Evolutionary conservation across 2,888 invertebrate species (phyloP), one percentile per base, ranked within the genome.

Genomic region (Cephus nigrinus): DNA sequence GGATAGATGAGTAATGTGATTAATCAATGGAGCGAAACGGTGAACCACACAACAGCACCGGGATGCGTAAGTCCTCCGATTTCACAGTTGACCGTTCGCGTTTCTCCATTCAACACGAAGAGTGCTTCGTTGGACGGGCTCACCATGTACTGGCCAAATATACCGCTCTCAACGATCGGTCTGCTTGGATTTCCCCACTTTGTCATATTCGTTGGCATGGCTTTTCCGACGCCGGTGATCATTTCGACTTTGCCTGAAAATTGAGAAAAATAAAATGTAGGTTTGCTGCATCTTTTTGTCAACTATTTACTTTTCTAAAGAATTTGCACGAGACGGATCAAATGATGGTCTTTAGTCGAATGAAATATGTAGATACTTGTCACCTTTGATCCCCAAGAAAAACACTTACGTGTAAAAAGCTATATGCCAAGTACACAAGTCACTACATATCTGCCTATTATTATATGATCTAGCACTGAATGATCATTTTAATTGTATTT

Each of bases 81-180:
- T 91, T 95, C 95, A 92, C 96, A 96, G 91, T 95, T 95, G 79
- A 96, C 94, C 73, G 95, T 95, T 88, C 95, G 92, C 81, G 94
- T 94, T 85, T 94, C 93, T 12, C 95, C 95, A 88, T 96, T 95
- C 80, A 96, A 92, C 72, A 96, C 94, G 90, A 95, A 94, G 40
- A 95, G 92, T 23, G 95, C 94, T 84, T 95, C 94, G 87, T 93
- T 94, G 77, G 95, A 94, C 1, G 95, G 95, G 68, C 95, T 95
- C 80, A 95, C 94, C 93, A 96, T 94, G 90, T 94, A 96, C 86
- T 95, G 94, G 72, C 95, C 95, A 90, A 96, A 95, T 75, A 95
- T 92, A 79, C 95, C 95, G 82, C 95, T 95, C 79, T 94, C 94
- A 80, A 94, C 93, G 82, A 96, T 94, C 73, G 94, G 94, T 85